Conservation (phyloP, 2,888 invertebrate species). For the Copidosoma aretas region DNA sequence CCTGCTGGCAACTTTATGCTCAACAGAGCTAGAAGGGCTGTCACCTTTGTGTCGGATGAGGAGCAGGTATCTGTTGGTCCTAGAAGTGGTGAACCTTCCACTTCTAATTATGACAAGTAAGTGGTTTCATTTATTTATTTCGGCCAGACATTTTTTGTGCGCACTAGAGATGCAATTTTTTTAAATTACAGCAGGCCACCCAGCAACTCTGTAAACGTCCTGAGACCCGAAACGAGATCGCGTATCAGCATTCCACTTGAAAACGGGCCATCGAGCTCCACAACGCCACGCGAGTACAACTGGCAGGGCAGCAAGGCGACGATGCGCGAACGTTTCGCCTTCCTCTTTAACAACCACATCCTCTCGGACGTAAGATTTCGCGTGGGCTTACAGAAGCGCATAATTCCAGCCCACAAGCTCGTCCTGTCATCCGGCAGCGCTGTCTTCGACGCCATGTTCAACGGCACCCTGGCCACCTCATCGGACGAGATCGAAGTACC, state of each 20-base stretch:
- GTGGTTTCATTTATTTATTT: constrained; percentile 3
- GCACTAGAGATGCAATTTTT: neutral
- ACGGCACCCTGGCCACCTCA: constrained; percentile 74
- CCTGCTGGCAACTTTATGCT: constrained; percentile 50
- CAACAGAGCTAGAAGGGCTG: constrained; percentile 51
- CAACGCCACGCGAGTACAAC: constrained; percentile 63
- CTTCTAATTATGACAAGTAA: constrained; percentile 51
- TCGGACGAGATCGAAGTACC: constrained; percentile 79
- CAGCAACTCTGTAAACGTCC: constrained; percentile 52
- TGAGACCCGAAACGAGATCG: constrained; percentile 49
- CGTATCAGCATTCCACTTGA: constrained; percentile 48
- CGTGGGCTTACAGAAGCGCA: constrained; percentile 74
- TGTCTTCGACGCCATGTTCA: constrained; percentile 88
- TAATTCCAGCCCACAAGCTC: constrained; percentile 82
- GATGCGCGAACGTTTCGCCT: constrained; percentile 77
- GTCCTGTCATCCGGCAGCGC: constrained; percentile 83
- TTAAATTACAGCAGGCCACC: constrained; percentile 50
- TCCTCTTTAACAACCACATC: constrained; percentile 71
- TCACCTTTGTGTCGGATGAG: constrained; percentile 54
- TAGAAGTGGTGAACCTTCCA: constrained; percentile 47
- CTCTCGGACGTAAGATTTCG: constrained; percentile 79
- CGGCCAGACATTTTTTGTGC: neutral
- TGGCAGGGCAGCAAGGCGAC: constrained; percentile 80
- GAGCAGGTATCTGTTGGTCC: constrained; percentile 47
- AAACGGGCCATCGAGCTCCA: constrained; percentile 41